Conservation (phyloP, 2,113 vertebrate species). For the Halcyon senegalensis region DNA sequence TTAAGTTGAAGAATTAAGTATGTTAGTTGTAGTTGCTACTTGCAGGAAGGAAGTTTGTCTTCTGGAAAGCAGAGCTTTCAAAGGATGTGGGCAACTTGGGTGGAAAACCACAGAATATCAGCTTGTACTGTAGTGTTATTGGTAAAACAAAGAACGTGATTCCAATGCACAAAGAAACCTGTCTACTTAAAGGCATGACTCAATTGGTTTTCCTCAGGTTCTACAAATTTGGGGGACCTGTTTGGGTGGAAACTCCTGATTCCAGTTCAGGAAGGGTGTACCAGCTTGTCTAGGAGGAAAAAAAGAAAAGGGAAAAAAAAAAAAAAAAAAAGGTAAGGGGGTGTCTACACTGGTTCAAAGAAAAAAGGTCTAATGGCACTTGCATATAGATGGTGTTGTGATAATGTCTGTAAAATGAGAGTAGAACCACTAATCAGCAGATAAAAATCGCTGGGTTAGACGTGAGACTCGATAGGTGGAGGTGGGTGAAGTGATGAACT, state of each 20-base stretch:
- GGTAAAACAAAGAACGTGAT: neutral
- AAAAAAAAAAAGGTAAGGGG: no score
- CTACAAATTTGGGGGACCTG: neutral
- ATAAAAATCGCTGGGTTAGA: neutral
- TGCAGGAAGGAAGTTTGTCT: neutral
- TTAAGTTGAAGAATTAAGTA: neutral
- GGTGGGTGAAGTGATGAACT: neutral
- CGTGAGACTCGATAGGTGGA: neutral
- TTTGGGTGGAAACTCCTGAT: neutral
- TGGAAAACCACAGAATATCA: neutral
- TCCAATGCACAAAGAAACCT: neutral
- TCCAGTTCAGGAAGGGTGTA: neutral
- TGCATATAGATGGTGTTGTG: neutral
- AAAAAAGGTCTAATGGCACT: neutral
- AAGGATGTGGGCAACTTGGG: neutral
- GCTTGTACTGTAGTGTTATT: neutral
- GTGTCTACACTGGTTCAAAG: neutral
- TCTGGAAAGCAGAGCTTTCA: neutral
- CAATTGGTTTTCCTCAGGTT: neutral
- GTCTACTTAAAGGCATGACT: neutral
- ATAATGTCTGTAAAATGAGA: neutral
- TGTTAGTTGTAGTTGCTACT: neutral
- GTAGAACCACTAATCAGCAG: neutral
- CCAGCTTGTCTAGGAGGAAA: neutral
- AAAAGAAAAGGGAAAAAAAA: no score